A percentile compares a stretch with the other conserved stretches of the same genome.
phyloP scores from a whole-genome alignment of 2,797 vertebrate species.

The Momotus momota region DNA sequence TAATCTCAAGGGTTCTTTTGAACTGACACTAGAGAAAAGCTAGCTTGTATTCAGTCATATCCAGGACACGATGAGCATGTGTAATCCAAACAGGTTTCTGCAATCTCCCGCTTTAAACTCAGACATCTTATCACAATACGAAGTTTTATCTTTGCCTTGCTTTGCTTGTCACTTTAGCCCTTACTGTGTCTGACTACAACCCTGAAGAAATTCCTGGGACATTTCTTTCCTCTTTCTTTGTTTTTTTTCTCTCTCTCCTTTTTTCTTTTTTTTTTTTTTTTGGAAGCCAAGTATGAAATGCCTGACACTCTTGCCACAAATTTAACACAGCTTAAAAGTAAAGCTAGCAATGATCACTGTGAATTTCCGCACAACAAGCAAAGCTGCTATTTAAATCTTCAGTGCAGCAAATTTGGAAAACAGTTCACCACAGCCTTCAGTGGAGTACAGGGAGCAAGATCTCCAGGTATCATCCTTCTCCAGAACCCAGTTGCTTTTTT shows the following conservation, averaged over 20 bases:
- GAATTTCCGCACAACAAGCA: neutral
- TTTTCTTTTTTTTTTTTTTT: conserved; percentile 40
- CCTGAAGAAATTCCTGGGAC: conserved; percentile 57
- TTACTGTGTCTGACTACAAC: conserved; percentile 14
- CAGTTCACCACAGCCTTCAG: neutral
- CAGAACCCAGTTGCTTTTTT: neutral
- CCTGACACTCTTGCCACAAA: conserved; percentile 89
- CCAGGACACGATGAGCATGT: conserved; percentile 45
- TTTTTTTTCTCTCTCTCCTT: conserved; percentile 8
- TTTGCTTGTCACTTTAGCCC: conserved; percentile 51
- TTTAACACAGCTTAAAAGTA: conserved; percentile 83
- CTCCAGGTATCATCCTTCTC: neutral
- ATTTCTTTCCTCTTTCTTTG: conserved; percentile 40
- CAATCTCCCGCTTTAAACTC: conserved; percentile 31
- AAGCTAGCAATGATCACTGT: neutral
- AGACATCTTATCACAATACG: conserved; percentile 62
- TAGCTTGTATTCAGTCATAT: conserved; percentile 76
- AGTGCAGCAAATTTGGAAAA: neutral
- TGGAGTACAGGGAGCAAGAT: neutral
- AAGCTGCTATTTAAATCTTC: neutral
- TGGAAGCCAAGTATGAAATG: conserved; percentile 94
- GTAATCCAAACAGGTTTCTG: conserved; percentile 66
- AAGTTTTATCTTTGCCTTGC: conserved; percentile 33
- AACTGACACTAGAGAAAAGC: conserved; percentile 44
- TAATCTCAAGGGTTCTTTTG: conserved; percentile 75